Evolutionary conservation across 2,797 vertebrate genomes (phyloP).

Genomic region (Phataginus tricuspis): DNA sequence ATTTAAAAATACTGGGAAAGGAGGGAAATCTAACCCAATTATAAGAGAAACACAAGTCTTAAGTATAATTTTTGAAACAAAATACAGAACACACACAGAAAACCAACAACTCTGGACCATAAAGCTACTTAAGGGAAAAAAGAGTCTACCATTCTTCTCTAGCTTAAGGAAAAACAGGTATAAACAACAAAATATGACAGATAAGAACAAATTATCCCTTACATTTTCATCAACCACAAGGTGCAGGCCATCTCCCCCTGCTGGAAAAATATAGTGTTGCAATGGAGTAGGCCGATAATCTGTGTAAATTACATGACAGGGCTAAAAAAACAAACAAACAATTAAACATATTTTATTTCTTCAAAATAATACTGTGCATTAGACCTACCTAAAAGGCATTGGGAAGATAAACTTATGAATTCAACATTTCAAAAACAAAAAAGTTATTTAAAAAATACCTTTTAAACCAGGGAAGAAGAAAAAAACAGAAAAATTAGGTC

Average conservation of each 20-base stretch:
- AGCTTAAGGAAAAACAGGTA: not conserved
- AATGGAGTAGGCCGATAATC: slow-evolving; percentile 98
- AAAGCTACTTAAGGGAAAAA: not conserved
- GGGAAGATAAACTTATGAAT: not conserved
- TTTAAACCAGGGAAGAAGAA: not conserved
- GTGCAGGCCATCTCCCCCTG: slow-evolving; percentile 98
- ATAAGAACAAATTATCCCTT: slow-evolving; percentile 79
- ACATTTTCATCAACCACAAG: slow-evolving; percentile 99
- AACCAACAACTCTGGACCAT: not conserved
- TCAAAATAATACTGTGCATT: not conserved
- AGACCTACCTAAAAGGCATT: not conserved
- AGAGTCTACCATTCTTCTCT: not conserved
- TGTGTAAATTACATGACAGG: slow-evolving; percentile 98
- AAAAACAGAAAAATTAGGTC: not conserved
- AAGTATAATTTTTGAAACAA: not conserved
- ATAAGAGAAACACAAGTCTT: not conserved
- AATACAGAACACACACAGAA: not conserved
- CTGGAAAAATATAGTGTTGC: slow-evolving; percentile 99
- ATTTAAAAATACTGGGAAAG: not conserved
- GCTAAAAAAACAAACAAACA: slow-evolving; percentile 85
- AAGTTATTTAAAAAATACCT: not conserved
- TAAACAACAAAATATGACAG: not conserved
- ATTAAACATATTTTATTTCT: slow-evolving; percentile 5
- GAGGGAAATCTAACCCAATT: not conserved
- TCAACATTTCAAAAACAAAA: slow-evolving; percentile 2